These are phyloP conservation scores for Nyleta sp. DNA, from an alignment of 2,888 invertebrate genomes.

Conservation along the genomic window DNA sequence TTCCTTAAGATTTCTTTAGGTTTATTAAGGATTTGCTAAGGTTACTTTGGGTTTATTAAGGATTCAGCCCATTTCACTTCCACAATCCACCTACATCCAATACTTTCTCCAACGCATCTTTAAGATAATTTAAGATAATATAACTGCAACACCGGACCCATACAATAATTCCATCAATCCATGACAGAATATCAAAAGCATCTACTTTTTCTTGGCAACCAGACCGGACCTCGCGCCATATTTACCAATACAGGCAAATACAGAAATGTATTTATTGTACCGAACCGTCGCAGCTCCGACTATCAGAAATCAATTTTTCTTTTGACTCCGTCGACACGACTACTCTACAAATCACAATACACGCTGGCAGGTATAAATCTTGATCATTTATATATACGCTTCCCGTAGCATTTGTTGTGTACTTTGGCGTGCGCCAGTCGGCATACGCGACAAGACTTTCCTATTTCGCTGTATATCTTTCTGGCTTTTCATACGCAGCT, in stretches of 20 bases:
- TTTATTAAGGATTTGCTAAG: too few relatives aligned
- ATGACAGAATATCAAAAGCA: too few relatives aligned
- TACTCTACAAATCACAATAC: conserved; percentile 55
- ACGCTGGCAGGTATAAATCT: conserved; percentile 50
- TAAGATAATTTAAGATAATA: too few relatives aligned
- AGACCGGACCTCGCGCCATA: too few relatives aligned
- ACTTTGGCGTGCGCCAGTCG: conserved; percentile 30
- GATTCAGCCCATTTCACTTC: too few relatives aligned
- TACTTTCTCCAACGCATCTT: too few relatives aligned
- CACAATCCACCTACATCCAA: too few relatives aligned
- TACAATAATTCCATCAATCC: too few relatives aligned
- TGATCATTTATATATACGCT: conserved; percentile 54
- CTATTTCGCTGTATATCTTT: conserved; percentile 48
- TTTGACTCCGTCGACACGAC: conserved; percentile 47
- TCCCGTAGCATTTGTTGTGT: conserved; percentile 46
- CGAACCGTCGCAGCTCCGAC: conserved; percentile 6
- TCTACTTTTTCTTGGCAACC: too few relatives aligned
- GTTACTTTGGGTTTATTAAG: too few relatives aligned
- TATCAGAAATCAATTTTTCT: conserved; percentile 65
- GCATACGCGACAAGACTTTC: conserved; percentile 54
- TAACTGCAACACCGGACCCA: too few relatives aligned
- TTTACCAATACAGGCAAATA: conserved; percentile 13
- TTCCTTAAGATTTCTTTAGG: too few relatives aligned
- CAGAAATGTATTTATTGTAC: conserved; percentile 12
- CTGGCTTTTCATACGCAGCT: conserved; percentile 37